Evolutionary conservation across 2,797 vertebrate genomes (phyloP), one percentile per base, ranked within the genome.

Genomic region (Podarcis lilfordi): DNA sequence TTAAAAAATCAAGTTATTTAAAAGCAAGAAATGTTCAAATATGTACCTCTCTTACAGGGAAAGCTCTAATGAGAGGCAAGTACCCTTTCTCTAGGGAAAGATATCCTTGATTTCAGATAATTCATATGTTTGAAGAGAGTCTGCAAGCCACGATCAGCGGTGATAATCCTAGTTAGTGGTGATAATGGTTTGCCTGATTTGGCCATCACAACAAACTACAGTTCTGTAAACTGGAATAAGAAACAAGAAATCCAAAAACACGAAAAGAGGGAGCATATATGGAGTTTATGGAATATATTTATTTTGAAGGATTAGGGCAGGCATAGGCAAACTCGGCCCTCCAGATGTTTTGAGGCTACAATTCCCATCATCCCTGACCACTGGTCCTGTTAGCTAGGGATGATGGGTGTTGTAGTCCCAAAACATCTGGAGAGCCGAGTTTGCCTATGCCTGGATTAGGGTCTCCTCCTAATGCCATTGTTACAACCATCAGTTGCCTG

Each of bases 21-120:
- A 96, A 94, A 96, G 92, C 91, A 91, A 95, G 93, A 91, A 95
- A 96, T 93, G 89, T 96, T 88, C 93, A 96, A 95, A 95, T 94
- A 66, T 50, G 88, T 93, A 88, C 91, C 89, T 84, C 87, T 88
- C 45, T 43, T 92, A 81, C 19, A 86, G 19, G 15, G 32, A 72
- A 68, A 55, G 19, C 3, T 59, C 23, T 59, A 71, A 79, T 69
- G 75, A 69, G 61, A 66, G 25, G 4, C 85, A 80, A 1, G 19
- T 3, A 27, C 17, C 40, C 9, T 2, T 55, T 55, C 50, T 55
- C 50, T 15, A 15, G 50, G 13, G 50, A 15, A 55, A 55, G 1
- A 55, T 55, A 4, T 55, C 50, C 13, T 55, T 55, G 4, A 35
- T 68, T 68, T n/a, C n/a, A 69, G 40, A 50, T 29, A 25, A 64